Percentiles rank a stretch among this genome's conserved stretches.
Conservation (phyloP, 2,797 vertebrate genomes). For the Gymnothorax reevesii region DNA sequence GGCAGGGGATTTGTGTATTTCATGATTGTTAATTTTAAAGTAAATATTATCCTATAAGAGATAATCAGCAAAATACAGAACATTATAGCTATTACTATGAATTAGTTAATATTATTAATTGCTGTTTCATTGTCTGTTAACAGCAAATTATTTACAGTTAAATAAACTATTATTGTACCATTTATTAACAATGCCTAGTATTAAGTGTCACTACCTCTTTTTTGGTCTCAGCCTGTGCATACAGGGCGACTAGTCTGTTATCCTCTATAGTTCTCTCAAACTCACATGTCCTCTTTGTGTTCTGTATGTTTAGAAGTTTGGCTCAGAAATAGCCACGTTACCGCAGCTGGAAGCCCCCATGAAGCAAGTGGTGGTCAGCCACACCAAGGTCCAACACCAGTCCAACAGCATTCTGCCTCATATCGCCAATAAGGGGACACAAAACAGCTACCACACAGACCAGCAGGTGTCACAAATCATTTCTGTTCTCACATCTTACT, state of each 20-base stretch:
- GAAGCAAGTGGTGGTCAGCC: constrained; percentile 77
- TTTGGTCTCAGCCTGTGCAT: too few species aligned
- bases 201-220: too few species aligned
- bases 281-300: not conserved
- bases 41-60: too few species aligned
- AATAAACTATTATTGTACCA: too few species aligned
- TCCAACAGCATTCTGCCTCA: constrained; percentile 75
- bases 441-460: constrained; percentile 65
- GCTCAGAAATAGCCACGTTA: constrained; percentile 63
- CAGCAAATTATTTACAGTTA: too few species aligned
- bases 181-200: too few species aligned
- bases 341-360: constrained; percentile 74
- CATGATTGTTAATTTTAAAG: too few species aligned
- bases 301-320: constrained; percentile 64
- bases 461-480: constrained; percentile 57
- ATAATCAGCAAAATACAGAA: too few species aligned
- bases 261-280: not conserved
- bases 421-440: constrained; percentile 71
- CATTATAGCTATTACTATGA: too few species aligned
- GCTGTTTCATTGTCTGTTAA: too few species aligned
- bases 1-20: too few species aligned
- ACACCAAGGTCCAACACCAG: constrained; percentile 75
- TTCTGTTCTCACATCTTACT: not conserved
- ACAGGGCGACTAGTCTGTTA: constrained; percentile 26
- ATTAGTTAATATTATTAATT: too few species aligned